phyloP scores from a whole-genome alignment of 2,797 vertebrate species.

The Falco rusticolus region DNA sequence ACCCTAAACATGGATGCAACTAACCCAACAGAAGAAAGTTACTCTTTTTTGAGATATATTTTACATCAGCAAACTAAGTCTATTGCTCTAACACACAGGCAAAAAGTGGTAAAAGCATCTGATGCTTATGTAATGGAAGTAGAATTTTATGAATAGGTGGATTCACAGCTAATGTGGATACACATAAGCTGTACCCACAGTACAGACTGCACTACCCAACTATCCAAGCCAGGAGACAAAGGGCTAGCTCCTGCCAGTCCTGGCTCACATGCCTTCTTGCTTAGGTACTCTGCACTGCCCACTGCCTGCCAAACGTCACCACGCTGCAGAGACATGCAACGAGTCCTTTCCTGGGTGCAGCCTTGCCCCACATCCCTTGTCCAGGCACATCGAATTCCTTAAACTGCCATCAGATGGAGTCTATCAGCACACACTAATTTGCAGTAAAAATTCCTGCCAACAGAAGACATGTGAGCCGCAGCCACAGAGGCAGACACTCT shows the following conservation, averaged over 20 bases:
- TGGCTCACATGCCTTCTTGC: not conserved
- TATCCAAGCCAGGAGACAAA: not conserved
- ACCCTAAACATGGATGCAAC: not conserved
- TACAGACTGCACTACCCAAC: not conserved
- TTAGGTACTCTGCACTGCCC: not conserved
- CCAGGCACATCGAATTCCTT: not conserved
- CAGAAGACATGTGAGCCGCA: not conserved
- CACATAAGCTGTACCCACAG: not conserved
- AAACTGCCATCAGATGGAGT: not conserved
- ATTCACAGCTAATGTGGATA: not conserved
- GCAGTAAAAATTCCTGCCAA: not conserved
- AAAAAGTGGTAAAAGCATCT: not conserved
- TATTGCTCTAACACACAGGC: not conserved
- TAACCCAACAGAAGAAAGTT: not conserved
- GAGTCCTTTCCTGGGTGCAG: not conserved
- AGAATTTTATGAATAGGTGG: not conserved
- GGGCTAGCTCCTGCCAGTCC: not conserved
- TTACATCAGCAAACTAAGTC: not conserved
- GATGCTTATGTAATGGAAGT: not conserved
- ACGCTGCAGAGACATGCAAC: not conserved
- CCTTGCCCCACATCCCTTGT: not conserved
- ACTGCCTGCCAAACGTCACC: not conserved
- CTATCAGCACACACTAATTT: not conserved
- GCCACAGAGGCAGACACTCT: not conserved
- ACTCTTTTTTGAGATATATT: not conserved